Evolutionary conservation across 2,797 vertebrate genomes (phyloP), one percentile per base, ranked within the genome.

Genomic region (Tamandua tetradactyla): DNA sequence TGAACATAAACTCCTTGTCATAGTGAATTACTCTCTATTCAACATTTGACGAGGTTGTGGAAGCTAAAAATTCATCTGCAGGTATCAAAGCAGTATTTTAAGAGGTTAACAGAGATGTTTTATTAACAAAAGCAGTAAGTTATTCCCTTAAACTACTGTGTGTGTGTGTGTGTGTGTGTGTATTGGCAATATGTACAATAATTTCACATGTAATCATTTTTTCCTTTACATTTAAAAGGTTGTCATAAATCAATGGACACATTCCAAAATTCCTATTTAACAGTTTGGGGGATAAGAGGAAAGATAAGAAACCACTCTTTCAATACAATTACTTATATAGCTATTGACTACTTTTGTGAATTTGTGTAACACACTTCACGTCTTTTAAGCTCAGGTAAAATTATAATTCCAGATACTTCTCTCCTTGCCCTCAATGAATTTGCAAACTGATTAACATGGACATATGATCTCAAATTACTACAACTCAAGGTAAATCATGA

Each of bases 1-100:
- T 97, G 94, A 98, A 82, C 94, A 96, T 91, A 97, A 97, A 98
- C 96, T 97, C 93, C 86, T 98, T 98, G 97, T 79, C 96, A 98
- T 91, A 97, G 96, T 97, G 95, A 98, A 97, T 98, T 98, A 97
- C 81, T 97, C 96, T 97, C 76, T 97, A 89, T 97, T 97, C 91
- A 97, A 87, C 85, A 95, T 85, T 97, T 97, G 95, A 98, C 97
- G 95, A 98, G 96, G 90, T 92, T 97, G 82, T 97, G 79, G 97
- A 98, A 96, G 92, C 95, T 97, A 94, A 98, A 97, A 98, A 98
- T 96, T 97, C 94, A 97, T 93, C 95, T 98, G 88, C 68, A 85
- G 95, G 95, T 97, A 17, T 95, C 95, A 96, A 82, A 97, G 93
- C 93, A 97, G 95, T 94, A 37, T 27, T 23, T 89, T 64, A 97